phyloP scores from a whole-genome alignment of 2,888 invertebrate genomes.

The Spilarctia lutea region DNA sequence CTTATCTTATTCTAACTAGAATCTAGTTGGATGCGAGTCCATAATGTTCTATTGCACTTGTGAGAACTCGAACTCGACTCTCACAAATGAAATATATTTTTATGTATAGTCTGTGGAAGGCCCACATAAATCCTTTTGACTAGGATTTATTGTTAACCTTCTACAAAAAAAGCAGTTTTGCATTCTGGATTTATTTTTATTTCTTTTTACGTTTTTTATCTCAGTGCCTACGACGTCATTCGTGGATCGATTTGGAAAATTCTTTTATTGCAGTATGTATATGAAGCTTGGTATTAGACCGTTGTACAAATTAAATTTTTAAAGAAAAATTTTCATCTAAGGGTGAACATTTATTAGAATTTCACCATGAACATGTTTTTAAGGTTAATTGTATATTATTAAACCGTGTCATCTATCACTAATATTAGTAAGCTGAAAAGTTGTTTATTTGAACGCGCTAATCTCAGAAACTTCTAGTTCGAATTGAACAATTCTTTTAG shows the following conservation, averaged over 20 bases:
- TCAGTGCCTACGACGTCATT: background rate
- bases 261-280: too few species aligned
- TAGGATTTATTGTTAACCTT: background rate
- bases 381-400: too few species aligned
- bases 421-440: too few species aligned
- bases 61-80: background rate
- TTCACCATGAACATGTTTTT: too few species aligned
- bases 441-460: too few species aligned
- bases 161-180: background rate
- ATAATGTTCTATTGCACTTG: background rate
- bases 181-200: background rate
- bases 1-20: constrained; percentile 2
- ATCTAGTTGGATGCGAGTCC: constrained; percentile 4
- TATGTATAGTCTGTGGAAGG: background rate
- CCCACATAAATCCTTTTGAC: background rate
- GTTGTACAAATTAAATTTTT: too few species aligned
- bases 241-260: background rate
- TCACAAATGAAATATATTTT: background rate
- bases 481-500: too few species aligned
- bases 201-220: background rate
- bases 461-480: too few species aligned
- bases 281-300: too few species aligned
- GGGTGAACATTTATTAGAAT: too few species aligned
- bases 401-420: too few species aligned
- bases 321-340: too few species aligned